Conservation (phyloP, 1,140 invertebrate species). For the Chelonus insularis region DNA sequence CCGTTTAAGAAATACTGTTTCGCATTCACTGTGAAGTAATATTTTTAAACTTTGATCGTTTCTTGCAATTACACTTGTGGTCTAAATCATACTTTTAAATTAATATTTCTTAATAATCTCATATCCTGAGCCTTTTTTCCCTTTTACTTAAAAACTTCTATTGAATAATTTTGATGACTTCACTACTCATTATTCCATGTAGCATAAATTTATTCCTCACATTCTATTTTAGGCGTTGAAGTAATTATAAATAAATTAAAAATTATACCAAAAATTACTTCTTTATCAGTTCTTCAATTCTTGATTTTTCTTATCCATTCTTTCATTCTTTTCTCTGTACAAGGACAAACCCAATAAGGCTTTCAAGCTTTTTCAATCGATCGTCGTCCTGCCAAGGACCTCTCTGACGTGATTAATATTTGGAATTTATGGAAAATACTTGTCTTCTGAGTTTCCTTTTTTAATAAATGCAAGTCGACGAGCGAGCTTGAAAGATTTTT, state of each 20-base stretch:
- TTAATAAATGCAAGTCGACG: constrained; percentile 17
- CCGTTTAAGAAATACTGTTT: constrained; percentile 3
- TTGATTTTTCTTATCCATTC: not conserved
- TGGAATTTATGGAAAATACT: not conserved
- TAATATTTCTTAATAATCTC: constrained; percentile 9
- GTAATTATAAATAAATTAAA: no score
- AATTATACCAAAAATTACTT: no score
- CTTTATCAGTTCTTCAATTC: not conserved
- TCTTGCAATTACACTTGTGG: not conserved
- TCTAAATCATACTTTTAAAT: not conserved
- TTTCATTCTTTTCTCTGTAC: not conserved
- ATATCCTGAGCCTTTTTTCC: no score
- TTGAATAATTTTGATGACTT: not conserved
- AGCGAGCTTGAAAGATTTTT: constrained; percentile 2
- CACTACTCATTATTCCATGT: not conserved
- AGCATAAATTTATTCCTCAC: no score
- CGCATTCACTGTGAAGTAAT: not conserved
- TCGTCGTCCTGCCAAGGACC: not conserved
- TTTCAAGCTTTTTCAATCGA: constrained; percentile 4
- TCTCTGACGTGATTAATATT: not conserved
- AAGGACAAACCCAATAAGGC: not conserved
- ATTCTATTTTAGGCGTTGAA: no score
- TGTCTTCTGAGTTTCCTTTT: not conserved
- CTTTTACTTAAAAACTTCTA: not conserved
- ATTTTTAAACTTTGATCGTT: not conserved